Evolutionary conservation across 2,797 vertebrate species (phyloP), one percentile per base, ranked within the genome.

Genomic region (Gymnoscopelus braueri): DNA sequence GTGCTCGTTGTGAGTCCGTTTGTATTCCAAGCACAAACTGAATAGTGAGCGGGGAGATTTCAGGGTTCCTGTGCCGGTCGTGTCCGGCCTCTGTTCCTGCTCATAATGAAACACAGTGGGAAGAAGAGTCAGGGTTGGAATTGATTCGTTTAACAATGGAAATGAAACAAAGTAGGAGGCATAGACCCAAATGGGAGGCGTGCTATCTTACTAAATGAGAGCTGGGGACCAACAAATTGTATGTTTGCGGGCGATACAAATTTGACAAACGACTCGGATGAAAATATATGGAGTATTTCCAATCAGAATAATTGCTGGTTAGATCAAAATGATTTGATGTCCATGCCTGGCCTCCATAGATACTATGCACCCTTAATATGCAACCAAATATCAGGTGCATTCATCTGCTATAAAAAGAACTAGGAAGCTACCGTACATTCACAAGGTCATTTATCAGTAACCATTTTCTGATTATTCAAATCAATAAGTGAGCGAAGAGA

Each of bases 101-200:
- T 77, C 83, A 72, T 91, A 91, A 91, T 91, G 88, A 91, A 88
- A 92, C 90, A 88, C 91, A 91, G 88, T 87, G 84, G 90, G 89
- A 87, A 87, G 88, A 83, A 10, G 86, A 89, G 89, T 79, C 86
- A 79, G 85, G 85, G 82, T 82, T 89, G 81, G 90, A 92, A 92
- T 89, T 91, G 89, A 92, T 92, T 92, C 91, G 87, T 90, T 91
- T 91, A 92, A 91, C 89, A 91, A 91, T 90, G 85, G 88, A 91
- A 90, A 91, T 89, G 87, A 89, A 91, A 91, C 83, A 87, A 89
- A 91, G 88, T 88, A 83, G 88, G 88, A 91, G 83, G 88, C 87
- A 87, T 63, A 72, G 74, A 81, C 82, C 82, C 86, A 91, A 89
- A 89, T 81, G 86, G 87, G 76, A 89, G 79, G 81, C 85, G 71